Evolutionary conservation across 2,797 vertebrate genomes (phyloP).

Genomic region (Antrozous pallidus): DNA sequence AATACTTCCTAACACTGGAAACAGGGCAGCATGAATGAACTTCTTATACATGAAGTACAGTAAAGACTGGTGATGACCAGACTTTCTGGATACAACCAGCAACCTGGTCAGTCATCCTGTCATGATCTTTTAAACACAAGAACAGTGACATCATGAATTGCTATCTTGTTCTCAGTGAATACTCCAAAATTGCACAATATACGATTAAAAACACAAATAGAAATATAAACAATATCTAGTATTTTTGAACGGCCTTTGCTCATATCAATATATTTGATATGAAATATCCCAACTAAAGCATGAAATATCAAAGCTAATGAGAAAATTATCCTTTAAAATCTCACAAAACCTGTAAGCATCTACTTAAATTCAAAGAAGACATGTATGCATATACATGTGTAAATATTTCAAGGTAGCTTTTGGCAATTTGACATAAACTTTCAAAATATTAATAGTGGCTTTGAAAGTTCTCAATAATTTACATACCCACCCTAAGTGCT

Average conservation of each 20-base stretch:
- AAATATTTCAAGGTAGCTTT: conserved; percentile 13
- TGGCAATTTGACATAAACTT: background rate
- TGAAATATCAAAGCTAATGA: background rate
- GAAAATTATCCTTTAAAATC: background rate
- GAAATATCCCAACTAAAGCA: background rate
- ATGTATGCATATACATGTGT: background rate
- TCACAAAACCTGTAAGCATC: background rate
- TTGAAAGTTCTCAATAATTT: conserved; percentile 43
- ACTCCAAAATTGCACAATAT: background rate
- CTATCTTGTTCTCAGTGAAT: background rate
- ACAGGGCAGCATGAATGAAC: background rate
- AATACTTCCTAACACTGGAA: background rate
- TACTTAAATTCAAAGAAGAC: background rate
- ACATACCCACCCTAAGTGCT: background rate
- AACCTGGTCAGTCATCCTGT: background rate
- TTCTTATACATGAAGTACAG: background rate
- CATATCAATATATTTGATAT: background rate
- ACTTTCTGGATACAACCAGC: background rate
- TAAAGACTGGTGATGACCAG: background rate
- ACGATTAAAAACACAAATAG: background rate
- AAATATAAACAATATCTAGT: background rate
- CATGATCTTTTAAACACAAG: background rate
- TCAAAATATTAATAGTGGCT: background rate
- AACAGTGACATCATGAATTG: background rate
- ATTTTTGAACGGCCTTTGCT: background rate